Evolutionary conservation across 2,797 vertebrate species (phyloP), one percentile per base, ranked within the genome.

Genomic region (Xenentodon cancila): DNA sequence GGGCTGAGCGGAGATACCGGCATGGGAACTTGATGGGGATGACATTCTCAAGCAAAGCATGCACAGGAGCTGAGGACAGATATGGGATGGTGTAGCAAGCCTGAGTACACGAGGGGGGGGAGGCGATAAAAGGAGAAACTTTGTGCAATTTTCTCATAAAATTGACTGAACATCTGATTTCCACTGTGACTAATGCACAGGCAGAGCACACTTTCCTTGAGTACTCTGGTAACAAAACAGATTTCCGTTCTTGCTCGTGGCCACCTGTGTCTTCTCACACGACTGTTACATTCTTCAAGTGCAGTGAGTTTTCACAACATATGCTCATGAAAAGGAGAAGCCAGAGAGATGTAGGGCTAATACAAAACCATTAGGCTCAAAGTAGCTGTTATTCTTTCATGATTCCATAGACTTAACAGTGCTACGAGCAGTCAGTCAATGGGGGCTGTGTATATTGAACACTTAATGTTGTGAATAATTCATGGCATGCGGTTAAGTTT

Each of bases 391-490:
- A 81, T 88, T 86, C 79, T 80, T 81, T 87, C 82, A 81, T 81
- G 81, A 91, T 84, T 82, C 83, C 84, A 80, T 59, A 84, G 81
- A 88, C 88, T 84, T 84, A 87, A 87, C 84, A 85, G 80, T 62
- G 79, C 86, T 83, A 89, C 87, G 88, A 90, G 84, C 84, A 87
- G 85, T 84, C 85, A 73, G 87, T 90, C 90, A 89, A 85, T 84
- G 85, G 77, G 82, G 59, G 72, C 82, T 70, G 84, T 80, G 83
- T 89, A 90, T 89, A 89, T 88, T 81, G 87, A 92, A 92, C 91
- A 89, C 89, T 90, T 90, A 91, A 91, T 90, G 88, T 77, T 82
- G 84, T 92, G 90, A 92, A 92, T 92, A 91, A 92, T 92, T 91
- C 90, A 92, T 91, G 82, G 57, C 52, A 45, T 78, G 86, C 84